Evolutionary conservation across 2,113 vertebrate genomes (phyloP), one percentile per base, ranked within the genome.

Genomic region (Gymnogyps californianus): DNA sequence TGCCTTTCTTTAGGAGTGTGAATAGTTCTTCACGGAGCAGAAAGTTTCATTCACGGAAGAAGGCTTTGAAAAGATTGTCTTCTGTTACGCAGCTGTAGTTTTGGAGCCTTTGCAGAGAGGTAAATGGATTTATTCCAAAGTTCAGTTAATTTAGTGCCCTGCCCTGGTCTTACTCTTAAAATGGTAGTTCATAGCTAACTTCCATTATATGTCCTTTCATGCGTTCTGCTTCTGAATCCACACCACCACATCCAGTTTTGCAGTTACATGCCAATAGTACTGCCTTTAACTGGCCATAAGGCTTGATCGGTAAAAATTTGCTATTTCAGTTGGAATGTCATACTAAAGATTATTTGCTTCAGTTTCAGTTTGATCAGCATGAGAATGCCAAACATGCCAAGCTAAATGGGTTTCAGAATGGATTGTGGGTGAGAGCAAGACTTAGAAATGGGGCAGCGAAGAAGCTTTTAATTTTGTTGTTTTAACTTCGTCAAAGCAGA

Each of bases 41-140:
- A 57, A 77, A 74, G 38, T 29, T 92, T 52, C 22, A 24, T 52
- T 82, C 44, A 28, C 83, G 52, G 69, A 49, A 80, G 83, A 28
- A 13, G 75, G 13, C 77, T 95, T 89, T 79, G 76, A 17, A 75
- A 44, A 69, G 29, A 67, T 51, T 57, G 46, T 76, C 71, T 57
- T 44, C 34, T 88, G 18, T 79, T 81, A 40, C 36, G 44, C 89
- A 94, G 71, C 83, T 92, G 58, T 67, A 83, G 16, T 34, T 87
- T 70, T 74, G 89, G 67, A 97, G 71, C 79, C 31, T 93, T 88
- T 94, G 83, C 93, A 86, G 88, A 69, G 72, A 97, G 92, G 66
- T 91, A 83, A 91, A 93, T 14, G 6, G 22, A 46, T 86, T 93
- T 87, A 83, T 81, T 87, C 80, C 70, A 28, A 16, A 91, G 1